A percentile compares a stretch with the other conserved stretches of the same genome.
phyloP scores from a whole-genome alignment of 2,113 vertebrate genomes.

The Periophthalmus modestus region DNA sequence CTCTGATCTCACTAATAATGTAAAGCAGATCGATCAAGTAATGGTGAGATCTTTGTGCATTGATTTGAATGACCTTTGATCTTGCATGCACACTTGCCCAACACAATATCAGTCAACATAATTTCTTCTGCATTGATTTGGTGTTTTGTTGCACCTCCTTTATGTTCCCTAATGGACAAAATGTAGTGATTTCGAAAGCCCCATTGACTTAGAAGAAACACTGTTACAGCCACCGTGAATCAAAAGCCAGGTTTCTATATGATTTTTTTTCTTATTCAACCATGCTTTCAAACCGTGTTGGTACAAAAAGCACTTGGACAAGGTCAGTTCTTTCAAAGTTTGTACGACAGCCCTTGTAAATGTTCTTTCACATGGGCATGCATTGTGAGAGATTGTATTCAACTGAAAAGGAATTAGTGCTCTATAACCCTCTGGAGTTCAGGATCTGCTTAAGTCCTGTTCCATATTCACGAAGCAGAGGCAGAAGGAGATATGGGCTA shows the following conservation, averaged over 20 bases:
- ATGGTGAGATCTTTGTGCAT: slow-evolving; percentile 13
- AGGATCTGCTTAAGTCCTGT: slow-evolving; percentile 22
- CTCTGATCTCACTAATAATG: not conserved
- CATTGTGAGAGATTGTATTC: slow-evolving; percentile 4
- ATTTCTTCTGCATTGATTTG: not conserved
- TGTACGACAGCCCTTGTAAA: not conserved
- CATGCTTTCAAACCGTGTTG: not conserved
- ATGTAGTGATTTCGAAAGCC: not conserved
- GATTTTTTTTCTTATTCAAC: not conserved
- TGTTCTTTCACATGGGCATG: not conserved
- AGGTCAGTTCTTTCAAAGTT: not conserved
- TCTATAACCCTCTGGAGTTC: slow-evolving; percentile 21
- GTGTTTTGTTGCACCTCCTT: not conserved
- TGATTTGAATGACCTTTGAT: slow-evolving; percentile 14
- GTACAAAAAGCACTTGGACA: not conserved
- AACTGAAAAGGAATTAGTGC: slow-evolving; percentile 18
- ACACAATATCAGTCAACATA: slow-evolving; percentile 2
- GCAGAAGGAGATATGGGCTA: slow-evolving; percentile 21
- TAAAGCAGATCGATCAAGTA: not conserved
- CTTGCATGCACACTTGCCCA: not conserved
- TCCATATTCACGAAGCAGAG: slow-evolving; percentile 37
- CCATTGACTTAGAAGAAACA: not conserved
- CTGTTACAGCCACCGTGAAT: not conserved
- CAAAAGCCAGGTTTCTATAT: not conserved
- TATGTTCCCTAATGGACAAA: slow-evolving; percentile 2